Conservation (phyloP, 2,797 vertebrate genomes). For the Mus minutoides region DNA sequence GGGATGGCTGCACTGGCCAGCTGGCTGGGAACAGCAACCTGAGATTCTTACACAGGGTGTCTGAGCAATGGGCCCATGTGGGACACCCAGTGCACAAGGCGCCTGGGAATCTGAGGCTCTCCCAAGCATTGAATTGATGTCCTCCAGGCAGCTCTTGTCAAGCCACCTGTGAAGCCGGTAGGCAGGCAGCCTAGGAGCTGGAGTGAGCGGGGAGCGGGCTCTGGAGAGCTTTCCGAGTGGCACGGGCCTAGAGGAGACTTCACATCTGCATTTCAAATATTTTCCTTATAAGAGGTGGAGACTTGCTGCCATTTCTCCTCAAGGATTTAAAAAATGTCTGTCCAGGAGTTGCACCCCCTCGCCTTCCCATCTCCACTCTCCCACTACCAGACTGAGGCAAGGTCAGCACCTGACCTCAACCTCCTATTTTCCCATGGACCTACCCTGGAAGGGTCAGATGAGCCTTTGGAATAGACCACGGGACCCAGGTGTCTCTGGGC, state of each 20-base stretch:
- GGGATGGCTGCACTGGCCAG: no score
- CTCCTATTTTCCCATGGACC: not conserved
- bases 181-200: not conserved
- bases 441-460: not conserved
- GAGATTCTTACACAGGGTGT: not conserved
- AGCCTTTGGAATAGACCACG: not conserved
- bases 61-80: no score
- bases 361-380: not conserved
- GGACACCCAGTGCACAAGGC: not conserved
- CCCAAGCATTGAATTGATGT: not conserved
- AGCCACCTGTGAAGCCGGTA: not conserved
- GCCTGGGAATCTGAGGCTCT: not conserved
- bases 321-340: not conserved
- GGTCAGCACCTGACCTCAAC: not conserved
- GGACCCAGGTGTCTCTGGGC: not conserved
- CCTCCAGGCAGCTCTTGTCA: not conserved
- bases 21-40: not conserved
- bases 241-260: not conserved
- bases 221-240: not conserved
- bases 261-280: not conserved
- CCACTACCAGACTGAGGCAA: not conserved
- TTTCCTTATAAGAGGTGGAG: not conserved
- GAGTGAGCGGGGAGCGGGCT: not conserved
- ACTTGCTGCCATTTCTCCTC: not conserved
- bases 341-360: not conserved